phyloP scores from a whole-genome alignment of 2,888 invertebrate genomes.

The Formica aserva region DNA sequence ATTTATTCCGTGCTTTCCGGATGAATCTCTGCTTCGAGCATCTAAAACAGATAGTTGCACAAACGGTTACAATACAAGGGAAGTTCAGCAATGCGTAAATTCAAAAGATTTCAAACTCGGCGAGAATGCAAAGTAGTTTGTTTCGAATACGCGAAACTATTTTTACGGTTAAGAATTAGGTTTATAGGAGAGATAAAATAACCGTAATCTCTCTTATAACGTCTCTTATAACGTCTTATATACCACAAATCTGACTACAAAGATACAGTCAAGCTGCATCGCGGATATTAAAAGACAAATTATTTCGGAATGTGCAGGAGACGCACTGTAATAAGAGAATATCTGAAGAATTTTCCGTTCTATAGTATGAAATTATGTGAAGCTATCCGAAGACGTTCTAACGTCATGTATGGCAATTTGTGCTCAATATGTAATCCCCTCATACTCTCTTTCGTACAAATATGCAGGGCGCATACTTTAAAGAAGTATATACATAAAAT shows the following conservation, averaged over 20 bases:
- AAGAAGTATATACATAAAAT: constrained; percentile 41
- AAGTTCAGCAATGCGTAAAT: constrained; percentile 48
- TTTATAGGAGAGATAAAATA: constrained; percentile 20
- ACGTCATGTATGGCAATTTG: constrained; percentile 46
- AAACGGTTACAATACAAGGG: constrained; percentile 43
- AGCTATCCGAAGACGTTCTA: constrained; percentile 51
- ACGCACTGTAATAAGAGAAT: constrained; percentile 46
- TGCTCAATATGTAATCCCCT: constrained; percentile 48
- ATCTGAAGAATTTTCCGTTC: constrained; percentile 43
- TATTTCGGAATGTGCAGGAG: constrained; percentile 36
- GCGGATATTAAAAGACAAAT: constrained; percentile 46
- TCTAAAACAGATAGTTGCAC: constrained; percentile 53
- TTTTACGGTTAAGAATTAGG: constrained; percentile 23
- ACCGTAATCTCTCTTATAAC: constrained; percentile 1
- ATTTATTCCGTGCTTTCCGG: constrained; percentile 59
- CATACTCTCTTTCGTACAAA: constrained; percentile 34
- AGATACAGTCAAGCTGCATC: not conserved
- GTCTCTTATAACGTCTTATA: not conserved
- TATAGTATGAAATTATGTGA: constrained; percentile 42
- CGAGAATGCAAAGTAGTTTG: constrained; percentile 41
- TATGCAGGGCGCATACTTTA: constrained; percentile 47
- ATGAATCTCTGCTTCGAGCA: constrained; percentile 61
- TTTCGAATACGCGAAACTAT: constrained; percentile 18
- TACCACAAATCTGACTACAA: constrained; percentile 16
- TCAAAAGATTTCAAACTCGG: constrained; percentile 46